These are phyloP conservation scores for Portunus trituberculatus DNA, from an alignment of 1,140 invertebrate genomes.

Conservation along the genomic window DNA sequence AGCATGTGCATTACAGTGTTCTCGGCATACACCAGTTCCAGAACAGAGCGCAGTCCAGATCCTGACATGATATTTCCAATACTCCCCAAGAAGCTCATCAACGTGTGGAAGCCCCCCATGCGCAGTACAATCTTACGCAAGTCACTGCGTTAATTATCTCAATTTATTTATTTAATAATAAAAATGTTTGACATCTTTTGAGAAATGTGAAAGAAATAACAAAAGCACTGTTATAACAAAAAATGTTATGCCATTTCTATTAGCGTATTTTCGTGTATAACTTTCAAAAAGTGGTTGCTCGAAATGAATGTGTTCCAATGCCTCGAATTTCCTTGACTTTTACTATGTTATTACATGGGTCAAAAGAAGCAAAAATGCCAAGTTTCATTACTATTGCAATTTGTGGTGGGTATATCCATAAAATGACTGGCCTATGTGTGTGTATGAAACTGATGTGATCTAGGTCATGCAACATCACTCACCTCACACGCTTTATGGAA, in stretches of 20 bases:
- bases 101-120: conserved; percentile 35
- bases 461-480: too few species aligned
- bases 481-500: too few species aligned
- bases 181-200: conserved; percentile 13
- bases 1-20: conserved; percentile 13
- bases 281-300: conserved; percentile 12
- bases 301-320: conserved; percentile 12
- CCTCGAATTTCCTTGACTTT: conserved; percentile 22
- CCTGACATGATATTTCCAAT: conserved; percentile 30
- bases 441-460: too few species aligned
- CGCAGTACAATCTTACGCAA: background rate
- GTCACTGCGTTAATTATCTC: background rate
- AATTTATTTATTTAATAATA: conserved; percentile 17
- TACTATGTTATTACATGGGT: background rate
- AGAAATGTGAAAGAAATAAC: too few species aligned
- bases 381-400: too few species aligned
- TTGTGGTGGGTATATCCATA: background rate
- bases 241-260: conserved; percentile 14
- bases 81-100: conserved; percentile 24
- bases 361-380: background rate
- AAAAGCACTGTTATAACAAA: conserved; percentile 25
- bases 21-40: conserved; percentile 16
- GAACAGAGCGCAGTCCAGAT: background rate
- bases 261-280: conserved; percentile 12
- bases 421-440: background rate